Conservation (phyloP, 2,113 vertebrate species). For the Dipodomys stephensi region DNA sequence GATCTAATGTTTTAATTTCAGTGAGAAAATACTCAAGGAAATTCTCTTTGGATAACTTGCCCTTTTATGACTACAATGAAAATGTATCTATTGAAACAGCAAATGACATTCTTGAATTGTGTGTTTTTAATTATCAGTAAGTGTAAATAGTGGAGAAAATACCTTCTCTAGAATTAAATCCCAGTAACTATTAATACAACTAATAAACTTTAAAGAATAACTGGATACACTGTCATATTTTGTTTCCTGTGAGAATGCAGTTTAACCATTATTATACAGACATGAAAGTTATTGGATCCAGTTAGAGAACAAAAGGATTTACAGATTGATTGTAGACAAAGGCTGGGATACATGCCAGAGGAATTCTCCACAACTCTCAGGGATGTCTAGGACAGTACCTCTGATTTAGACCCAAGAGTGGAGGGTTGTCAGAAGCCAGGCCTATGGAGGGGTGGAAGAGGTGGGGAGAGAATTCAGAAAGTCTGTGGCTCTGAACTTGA, state of each 20-base stretch:
- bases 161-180: slow-evolving; percentile 24
- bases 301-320: background rate
- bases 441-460: background rate
- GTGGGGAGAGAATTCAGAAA: background rate
- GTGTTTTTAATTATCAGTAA: slow-evolving; percentile 34
- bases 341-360: background rate
- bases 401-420: background rate
- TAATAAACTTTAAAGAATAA: slow-evolving; percentile 63
- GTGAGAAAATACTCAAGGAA: slow-evolving; percentile 25
- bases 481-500: accelerated
- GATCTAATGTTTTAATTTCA: slow-evolving; percentile 37
- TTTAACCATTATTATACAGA: background rate
- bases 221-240: background rate
- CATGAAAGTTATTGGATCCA: background rate
- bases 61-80: slow-evolving; percentile 38
- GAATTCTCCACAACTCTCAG: background rate
- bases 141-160: slow-evolving; percentile 54
- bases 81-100: slow-evolving; percentile 15
- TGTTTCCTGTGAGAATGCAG: background rate
- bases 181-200: slow-evolving; percentile 24
- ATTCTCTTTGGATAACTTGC: slow-evolving; percentile 18
- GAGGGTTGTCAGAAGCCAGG: accelerated
- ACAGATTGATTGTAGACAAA: background rate
- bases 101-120: slow-evolving; percentile 40
- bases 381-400: background rate